A percentile compares a stretch with the other conserved stretches of the same genome.
These are phyloP conservation scores for Saccostrea glomerata DNA, from an alignment of 1,140 invertebrate genomes.

Conservation along the genomic window DNA sequence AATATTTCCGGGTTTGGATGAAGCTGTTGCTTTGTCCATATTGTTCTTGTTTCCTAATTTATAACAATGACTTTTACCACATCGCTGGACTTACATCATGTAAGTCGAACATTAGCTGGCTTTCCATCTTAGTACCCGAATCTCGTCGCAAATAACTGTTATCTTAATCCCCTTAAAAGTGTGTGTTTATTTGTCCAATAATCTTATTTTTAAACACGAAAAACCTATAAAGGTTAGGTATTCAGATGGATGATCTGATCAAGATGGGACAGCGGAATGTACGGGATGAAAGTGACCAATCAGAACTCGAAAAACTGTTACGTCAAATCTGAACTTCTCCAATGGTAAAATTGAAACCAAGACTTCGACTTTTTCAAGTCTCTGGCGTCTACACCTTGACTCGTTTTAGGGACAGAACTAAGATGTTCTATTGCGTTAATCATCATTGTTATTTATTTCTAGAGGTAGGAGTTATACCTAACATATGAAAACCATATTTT, in stretches of 20 bases:
- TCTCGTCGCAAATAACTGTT: not conserved
- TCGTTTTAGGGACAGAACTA: no score
- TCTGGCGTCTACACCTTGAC: no score
- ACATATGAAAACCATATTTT: no score
- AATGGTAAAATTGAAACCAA: not conserved
- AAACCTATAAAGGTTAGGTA: slow-evolving; percentile 28
- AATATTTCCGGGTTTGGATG: slow-evolving; percentile 6
- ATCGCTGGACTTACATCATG: not conserved
- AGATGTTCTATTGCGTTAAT: no score
- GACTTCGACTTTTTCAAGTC: no score
- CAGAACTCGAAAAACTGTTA: slow-evolving; percentile 1
- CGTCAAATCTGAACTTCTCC: not conserved
- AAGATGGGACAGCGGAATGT: not conserved
- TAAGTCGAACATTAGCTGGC: slow-evolving; percentile 7
- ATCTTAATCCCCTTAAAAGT: slow-evolving; percentile 38
- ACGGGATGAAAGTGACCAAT: slow-evolving; percentile 20
- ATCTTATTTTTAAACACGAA: slow-evolving; percentile 37
- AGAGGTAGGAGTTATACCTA: no score
- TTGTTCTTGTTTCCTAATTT: not conserved
- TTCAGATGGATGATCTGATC: slow-evolving; percentile 28
- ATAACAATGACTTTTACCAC: not conserved
- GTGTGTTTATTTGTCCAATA: slow-evolving; percentile 38
- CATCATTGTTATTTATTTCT: no score
- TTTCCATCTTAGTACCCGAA: slow-evolving; percentile 19
- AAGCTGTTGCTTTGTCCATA: not conserved